Conservation (phyloP, 2,797 vertebrate genomes). For the Passerculus sandwichensis region DNA sequence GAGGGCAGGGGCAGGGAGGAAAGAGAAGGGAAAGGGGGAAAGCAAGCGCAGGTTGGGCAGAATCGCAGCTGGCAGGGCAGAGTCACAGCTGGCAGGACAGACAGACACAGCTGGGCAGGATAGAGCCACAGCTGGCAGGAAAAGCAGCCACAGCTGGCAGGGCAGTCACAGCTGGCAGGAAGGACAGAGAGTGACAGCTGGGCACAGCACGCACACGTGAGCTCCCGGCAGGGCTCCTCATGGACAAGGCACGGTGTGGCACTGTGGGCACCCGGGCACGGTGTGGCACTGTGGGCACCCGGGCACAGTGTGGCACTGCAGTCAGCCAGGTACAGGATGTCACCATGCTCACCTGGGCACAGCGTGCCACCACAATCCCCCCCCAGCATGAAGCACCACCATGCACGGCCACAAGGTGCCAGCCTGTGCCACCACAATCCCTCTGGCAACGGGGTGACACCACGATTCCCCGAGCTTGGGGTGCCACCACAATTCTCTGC, state of each 20-base stretch:
- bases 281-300: not conserved
- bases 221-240: constrained; percentile 25
- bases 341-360: not conserved
- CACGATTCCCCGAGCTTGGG: accelerated
- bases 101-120: too few relatives aligned
- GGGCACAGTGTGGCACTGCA: not conserved
- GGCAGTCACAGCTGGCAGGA: not conserved
- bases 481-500: not conserved
- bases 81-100: not conserved
- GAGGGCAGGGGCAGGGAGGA: not conserved
- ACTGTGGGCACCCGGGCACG: too few relatives aligned
- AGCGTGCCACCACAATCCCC: accelerated
- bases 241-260: not conserved
- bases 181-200: not conserved
- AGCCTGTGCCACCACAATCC: accelerated
- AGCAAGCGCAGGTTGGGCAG: not conserved
- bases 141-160: not conserved
- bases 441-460: accelerated
- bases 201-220: not conserved
- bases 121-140: too few relatives aligned
- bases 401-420: not conserved
- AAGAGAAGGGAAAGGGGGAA: not conserved
- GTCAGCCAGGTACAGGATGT: not conserved
- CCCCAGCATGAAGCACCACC: not conserved
- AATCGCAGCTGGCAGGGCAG: not conserved